Percentiles rank a stretch among this genome's conserved stretches.
Evolutionary conservation across 2,113 vertebrate genomes (phyloP).

Genomic region (Mustela lutreola): DNA sequence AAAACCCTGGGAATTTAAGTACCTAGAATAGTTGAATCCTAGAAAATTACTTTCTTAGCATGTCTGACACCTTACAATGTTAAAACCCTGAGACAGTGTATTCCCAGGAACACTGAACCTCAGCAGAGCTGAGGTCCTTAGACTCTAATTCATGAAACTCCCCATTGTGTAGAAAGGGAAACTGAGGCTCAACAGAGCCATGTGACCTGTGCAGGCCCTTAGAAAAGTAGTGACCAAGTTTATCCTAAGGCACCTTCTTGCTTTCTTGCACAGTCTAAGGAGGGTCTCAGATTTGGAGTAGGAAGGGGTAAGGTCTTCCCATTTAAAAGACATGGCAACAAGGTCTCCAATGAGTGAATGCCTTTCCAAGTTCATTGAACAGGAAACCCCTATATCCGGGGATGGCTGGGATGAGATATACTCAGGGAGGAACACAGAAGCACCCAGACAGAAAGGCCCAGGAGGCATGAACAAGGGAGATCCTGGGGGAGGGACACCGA

Average conservation of each 20-base stretch:
- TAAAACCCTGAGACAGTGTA: not conserved
- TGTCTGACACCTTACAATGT: not conserved
- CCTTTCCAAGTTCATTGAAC: not conserved
- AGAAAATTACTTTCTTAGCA: not conserved
- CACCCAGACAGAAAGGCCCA: not conserved
- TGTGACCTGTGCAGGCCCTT: not conserved
- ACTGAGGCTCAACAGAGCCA: constrained; percentile 32
- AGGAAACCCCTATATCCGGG: not conserved
- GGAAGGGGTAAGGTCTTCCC: not conserved
- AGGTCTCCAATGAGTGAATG: not conserved
- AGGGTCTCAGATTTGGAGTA: not conserved
- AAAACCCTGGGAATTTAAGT: not conserved
- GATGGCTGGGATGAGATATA: not conserved
- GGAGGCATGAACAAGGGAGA: not conserved
- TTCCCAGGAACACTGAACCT: not conserved
- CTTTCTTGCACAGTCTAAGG: not conserved
- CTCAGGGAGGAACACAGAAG: not conserved
- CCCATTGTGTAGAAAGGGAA: not conserved
- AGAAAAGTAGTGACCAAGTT: not conserved
- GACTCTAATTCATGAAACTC: not conserved
- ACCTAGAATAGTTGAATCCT: not conserved
- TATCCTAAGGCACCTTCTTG: not conserved
- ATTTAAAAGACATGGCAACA: not conserved
- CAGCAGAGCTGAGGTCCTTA: not conserved
- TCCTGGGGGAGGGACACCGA: not conserved